Evolutionary conservation across 2,888 invertebrate species (phyloP).

Genomic region (Euplagia quadripunctaria): DNA sequence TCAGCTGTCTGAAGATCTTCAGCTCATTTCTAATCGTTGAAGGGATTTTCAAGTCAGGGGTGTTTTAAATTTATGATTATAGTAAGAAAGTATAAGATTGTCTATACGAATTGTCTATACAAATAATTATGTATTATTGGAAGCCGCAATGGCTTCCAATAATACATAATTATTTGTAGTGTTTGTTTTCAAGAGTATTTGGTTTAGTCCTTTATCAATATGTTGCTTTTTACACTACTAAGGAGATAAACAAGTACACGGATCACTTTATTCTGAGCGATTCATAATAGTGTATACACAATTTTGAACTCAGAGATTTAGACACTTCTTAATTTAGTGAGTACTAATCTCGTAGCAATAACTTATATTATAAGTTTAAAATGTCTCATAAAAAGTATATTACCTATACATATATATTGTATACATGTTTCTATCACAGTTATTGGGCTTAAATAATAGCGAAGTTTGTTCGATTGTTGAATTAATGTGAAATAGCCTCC

Average conservation of each 20-base stretch:
- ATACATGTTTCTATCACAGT: not conserved
- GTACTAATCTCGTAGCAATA: not conserved
- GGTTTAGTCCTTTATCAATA: not conserved
- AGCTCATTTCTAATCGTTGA: too few relatives aligned
- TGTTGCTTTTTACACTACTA: not conserved
- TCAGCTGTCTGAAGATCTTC: too few relatives aligned
- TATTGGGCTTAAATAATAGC: not conserved
- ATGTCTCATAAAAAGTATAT: not conserved
- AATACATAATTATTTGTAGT: not conserved
- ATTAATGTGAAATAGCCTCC: not conserved
- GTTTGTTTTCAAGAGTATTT: not conserved
- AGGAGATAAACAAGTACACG: not conserved
- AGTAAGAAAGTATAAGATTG: not conserved
- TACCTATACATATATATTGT: not conserved
- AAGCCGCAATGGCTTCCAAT: conserved; percentile 4
- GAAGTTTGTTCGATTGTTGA: not conserved
- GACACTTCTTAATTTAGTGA: not conserved
- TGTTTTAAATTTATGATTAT: too few relatives aligned
- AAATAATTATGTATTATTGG: too few relatives aligned
- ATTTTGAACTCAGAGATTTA: not conserved
- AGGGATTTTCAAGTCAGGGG: too few relatives aligned
- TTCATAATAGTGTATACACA: not conserved
- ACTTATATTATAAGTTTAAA: not conserved
- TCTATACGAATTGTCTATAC: too few relatives aligned
- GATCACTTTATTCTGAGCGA: not conserved